phyloP scores from a whole-genome alignment of 2,888 invertebrate genomes.

The Drosophila colorata region DNA sequence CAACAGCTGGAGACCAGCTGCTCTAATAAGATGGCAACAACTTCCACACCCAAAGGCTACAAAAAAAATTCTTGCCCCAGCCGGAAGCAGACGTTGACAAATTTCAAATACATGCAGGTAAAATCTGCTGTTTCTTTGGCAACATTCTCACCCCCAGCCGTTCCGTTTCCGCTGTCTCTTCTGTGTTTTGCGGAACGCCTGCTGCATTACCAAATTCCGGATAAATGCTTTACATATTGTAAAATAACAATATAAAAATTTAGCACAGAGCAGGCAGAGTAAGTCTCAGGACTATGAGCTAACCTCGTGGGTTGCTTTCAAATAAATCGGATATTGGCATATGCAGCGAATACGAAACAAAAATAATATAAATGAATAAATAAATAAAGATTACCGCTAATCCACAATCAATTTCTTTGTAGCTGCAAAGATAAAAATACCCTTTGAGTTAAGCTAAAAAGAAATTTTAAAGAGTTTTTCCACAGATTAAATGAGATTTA shows the following conservation, averaged over 20 bases:
- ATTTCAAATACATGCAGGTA: slow-evolving; percentile 41
- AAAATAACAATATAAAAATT: slow-evolving; percentile 66
- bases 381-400: neutral
- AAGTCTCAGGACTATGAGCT: neutral
- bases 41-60: neutral
- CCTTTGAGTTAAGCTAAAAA: neutral
- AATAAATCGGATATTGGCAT: neutral
- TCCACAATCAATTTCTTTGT: neutral
- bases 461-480: no score
- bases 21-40: slow-evolving; percentile 34
- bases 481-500: no score
- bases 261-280: slow-evolving; percentile 3
- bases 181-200: slow-evolving; percentile 1
- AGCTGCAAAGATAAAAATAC: neutral
- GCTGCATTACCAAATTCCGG: slow-evolving; percentile 43
- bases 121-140: slow-evolving; percentile 19
- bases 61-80: slow-evolving; percentile 2
- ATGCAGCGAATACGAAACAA: neutral
- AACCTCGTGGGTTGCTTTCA: neutral
- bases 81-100: slow-evolving; percentile 31
- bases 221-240: slow-evolving; percentile 72
- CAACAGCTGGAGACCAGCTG: slow-evolving; percentile 19
- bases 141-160: slow-evolving; percentile 1
- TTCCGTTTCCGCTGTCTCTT: neutral
- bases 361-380: neutral